Base-by-base conservation (phyloP, 1,140 invertebrate genomes). In the Sinella curviseta region DNA sequence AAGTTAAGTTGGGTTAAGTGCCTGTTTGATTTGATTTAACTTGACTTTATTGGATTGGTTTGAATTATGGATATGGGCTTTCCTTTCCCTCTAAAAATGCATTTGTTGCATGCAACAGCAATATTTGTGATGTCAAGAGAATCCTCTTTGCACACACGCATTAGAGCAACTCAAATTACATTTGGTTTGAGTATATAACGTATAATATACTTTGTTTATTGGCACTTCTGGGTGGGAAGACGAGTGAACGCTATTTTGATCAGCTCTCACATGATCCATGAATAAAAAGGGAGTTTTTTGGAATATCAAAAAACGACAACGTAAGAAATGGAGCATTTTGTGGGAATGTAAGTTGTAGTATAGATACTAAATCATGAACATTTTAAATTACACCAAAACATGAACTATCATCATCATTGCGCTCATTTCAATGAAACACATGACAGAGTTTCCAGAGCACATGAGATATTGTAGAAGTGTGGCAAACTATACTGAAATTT, bases 1-100 rank as follows among this genome's bases (percentile, higher is more conserved):
- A 33, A 70, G 65, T 70, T 70, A 70, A 70, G 65, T 70, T 70
- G 65, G 65, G 65, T 70, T 70, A 70, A 70, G 65, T 70, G 65
- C 31, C 65, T 70, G 65, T 33, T 70, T 70, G 65, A 70, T 70
- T 70, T 70, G 65, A 70, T 70, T 70, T 70, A 70, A 33, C 65
- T 70, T 70, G 65, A 70, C 31, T 70, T 70, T 70, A 70, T 70
- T 70, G 65, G 65, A 70, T 70, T 70, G 26, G 65, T 70, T 70
- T 70, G 65, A 70, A 70, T 70, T 70, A 70, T 70, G 65, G 65
- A 70, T 33, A 30, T 4, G 57, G n/a, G 12, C 24, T 60, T n/a
- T n/a, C 39, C 20, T 48, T n/a, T 60, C 57, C 24, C 57, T 60
- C 57, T 60, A 12, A 60, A 60, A 60, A 26, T 60, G 57, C 57